Evolutionary conservation across 2,888 invertebrate species (phyloP).

Genomic region (Monopis laevigella): DNA sequence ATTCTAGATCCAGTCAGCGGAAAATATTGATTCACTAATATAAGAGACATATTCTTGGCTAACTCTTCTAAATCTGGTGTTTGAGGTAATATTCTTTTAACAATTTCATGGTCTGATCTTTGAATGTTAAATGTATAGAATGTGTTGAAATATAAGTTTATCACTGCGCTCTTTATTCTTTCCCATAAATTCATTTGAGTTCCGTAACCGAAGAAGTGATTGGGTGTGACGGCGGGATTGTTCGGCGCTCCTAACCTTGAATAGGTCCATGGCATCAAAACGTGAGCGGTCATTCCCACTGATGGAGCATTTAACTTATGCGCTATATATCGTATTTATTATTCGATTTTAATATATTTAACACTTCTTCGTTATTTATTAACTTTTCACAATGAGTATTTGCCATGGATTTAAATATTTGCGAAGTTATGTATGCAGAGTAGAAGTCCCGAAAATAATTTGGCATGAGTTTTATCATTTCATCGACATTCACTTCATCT

Average conservation of each 20-base stretch:
- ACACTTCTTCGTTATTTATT: constrained; percentile 23
- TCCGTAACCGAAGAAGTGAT: constrained; percentile 50
- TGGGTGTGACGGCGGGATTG: constrained; percentile 63
- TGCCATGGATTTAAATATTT: constrained; percentile 21
- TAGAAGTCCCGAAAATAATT: constrained; percentile 17
- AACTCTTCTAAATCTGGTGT: constrained; percentile 27
- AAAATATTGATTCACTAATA: constrained; percentile 63
- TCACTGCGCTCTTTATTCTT: constrained; percentile 43
- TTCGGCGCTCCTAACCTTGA: constrained; percentile 65
- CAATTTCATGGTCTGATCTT: constrained; percentile 25
- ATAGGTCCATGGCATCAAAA: constrained; percentile 64
- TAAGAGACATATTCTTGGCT: constrained; percentile 30
- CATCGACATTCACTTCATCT: constrained; percentile 20
- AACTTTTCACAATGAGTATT: constrained; percentile 26
- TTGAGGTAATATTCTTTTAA: constrained; percentile 25
- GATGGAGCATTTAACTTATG: constrained; percentile 59
- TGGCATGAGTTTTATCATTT: constrained; percentile 18
- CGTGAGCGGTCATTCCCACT: constrained; percentile 58
- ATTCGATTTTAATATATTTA: constrained; percentile 24
- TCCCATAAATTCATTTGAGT: constrained; percentile 45
- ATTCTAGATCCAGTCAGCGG: constrained; percentile 56
- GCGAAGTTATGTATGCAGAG: constrained; percentile 20
- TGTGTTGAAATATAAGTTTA: constrained; percentile 25
- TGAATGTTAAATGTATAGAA: constrained; percentile 27
- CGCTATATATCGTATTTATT: constrained; percentile 62